Conservation (phyloP, 2,113 vertebrate genomes). For the Tenebrosternarchus preto region DNA sequence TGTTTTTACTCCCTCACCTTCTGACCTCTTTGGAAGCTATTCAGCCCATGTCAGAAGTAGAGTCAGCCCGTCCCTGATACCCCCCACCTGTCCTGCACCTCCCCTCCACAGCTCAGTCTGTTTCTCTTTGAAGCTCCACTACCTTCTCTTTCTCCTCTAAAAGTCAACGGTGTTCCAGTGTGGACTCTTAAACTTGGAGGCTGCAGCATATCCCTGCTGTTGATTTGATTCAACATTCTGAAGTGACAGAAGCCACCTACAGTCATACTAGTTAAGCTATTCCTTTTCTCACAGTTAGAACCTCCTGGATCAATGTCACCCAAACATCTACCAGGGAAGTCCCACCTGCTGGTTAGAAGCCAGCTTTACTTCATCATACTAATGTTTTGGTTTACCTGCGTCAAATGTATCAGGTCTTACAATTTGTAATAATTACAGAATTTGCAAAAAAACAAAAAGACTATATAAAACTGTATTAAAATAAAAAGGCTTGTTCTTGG, state of each 20-base stretch:
- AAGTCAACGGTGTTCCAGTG: background rate
- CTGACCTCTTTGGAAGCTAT: constrained; percentile 1
- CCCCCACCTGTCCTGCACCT: constrained; percentile 13
- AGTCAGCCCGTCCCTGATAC: background rate
- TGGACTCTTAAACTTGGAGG: background rate
- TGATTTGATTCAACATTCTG: background rate
- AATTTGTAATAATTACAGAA: constrained; percentile 1
- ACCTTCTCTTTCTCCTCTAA: background rate
- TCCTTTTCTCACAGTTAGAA: background rate
- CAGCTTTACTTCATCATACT: background rate
- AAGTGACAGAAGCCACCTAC: background rate
- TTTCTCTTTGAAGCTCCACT: constrained; percentile 2
- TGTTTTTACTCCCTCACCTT: background rate
- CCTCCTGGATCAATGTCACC: background rate
- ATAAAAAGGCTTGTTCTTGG: background rate
- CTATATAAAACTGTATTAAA: background rate
- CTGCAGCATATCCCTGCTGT: background rate
- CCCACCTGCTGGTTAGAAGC: background rate
- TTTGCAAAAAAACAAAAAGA: background rate
- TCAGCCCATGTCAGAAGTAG: background rate
- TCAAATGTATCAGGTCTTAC: background rate
- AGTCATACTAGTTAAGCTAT: background rate
- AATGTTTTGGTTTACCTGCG: background rate
- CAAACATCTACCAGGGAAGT: too few relatives aligned
- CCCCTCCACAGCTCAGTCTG: background rate